phyloP scores from a whole-genome alignment of 2,888 invertebrate genomes.

The Chrysopilus asiliformis region DNA sequence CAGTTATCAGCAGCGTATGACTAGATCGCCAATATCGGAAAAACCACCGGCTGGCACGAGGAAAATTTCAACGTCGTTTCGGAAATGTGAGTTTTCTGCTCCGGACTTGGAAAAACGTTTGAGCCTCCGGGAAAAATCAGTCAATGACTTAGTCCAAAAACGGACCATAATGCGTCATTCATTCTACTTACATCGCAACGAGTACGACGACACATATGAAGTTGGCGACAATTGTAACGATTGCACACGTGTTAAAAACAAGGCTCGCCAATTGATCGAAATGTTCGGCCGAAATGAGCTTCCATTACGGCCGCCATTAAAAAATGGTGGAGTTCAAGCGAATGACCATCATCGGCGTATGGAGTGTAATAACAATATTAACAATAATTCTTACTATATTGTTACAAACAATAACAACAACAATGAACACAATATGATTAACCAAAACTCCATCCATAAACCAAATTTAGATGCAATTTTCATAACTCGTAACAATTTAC shows the following conservation, averaged over 20 bases:
- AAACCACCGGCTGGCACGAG: conserved; percentile 3
- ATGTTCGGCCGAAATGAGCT: conserved; percentile 8
- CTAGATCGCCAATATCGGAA: not conserved
- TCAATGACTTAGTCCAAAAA: conserved; percentile 5
- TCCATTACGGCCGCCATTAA: not conserved
- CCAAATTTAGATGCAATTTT: conserved; percentile 3
- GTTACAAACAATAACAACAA: conserved; percentile 3
- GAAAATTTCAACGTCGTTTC: conserved; percentile 7
- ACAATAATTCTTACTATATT: too few species aligned
- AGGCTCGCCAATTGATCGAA: conserved; percentile 12
- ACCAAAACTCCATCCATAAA: not conserved
- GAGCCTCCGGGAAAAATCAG: conserved; percentile 11
- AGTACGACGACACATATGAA: conserved; percentile 9
- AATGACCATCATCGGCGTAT: conserved; percentile 1
- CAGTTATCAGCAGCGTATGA: not conserved
- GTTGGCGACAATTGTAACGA: conserved; percentile 11
- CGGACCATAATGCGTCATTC: conserved; percentile 11
- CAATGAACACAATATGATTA: conserved; percentile 1
- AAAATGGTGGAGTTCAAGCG: not conserved
- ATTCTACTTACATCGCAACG: conserved; percentile 14
- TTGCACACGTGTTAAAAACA: conserved; percentile 11
- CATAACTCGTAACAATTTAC: conserved; percentile 11
- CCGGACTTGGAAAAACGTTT: conserved; percentile 12
- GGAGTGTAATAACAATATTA: conserved; percentile 3
- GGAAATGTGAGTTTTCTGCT: conserved; percentile 10